Percentiles rank a stretch among this genome's conserved stretches.
Evolutionary conservation across 2,888 invertebrate genomes (phyloP).

Genomic region (Micoletzkya japonica): DNA sequence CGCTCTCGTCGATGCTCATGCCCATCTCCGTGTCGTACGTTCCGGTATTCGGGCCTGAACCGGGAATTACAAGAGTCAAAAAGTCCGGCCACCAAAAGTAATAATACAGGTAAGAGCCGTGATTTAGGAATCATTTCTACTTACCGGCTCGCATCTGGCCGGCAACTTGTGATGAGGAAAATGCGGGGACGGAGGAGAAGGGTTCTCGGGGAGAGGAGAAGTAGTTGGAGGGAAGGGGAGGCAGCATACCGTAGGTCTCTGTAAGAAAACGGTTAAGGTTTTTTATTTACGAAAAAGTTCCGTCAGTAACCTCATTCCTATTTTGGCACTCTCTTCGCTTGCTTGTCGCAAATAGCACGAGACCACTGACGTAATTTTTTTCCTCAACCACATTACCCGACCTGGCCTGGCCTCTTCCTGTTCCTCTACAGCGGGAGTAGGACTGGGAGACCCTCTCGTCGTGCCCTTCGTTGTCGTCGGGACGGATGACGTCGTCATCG

Average conservation of each 20-base stretch:
- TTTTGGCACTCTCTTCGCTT: too few relatives aligned
- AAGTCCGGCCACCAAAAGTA: neutral
- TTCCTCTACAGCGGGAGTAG: neutral
- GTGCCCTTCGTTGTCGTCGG: neutral
- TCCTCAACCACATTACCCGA: neutral
- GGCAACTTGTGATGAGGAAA: slow-evolving; percentile 1
- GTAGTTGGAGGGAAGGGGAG: neutral
- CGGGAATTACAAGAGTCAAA: neutral
- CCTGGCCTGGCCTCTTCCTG: neutral
- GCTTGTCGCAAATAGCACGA: neutral
- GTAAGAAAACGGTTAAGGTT: neutral
- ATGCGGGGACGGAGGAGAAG: slow-evolving; percentile 1
- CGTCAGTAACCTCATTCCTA: neutral
- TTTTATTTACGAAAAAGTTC: neutral
- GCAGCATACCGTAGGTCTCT: neutral
- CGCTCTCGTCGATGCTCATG: neutral
- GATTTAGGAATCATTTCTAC: too few relatives aligned
- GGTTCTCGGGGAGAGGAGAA: slow-evolving; percentile 15
- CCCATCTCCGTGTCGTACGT: slow-evolving; percentile 22
- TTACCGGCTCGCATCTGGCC: slow-evolving; percentile 13
- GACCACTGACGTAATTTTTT: neutral
- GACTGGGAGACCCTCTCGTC: neutral
- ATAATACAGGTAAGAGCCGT: too few relatives aligned
- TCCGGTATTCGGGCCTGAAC: slow-evolving; percentile 15
- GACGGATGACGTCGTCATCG: neutral